Evolutionary conservation across 2,797 vertebrate species (phyloP).

Genomic region (Myripristis murdjan): DNA sequence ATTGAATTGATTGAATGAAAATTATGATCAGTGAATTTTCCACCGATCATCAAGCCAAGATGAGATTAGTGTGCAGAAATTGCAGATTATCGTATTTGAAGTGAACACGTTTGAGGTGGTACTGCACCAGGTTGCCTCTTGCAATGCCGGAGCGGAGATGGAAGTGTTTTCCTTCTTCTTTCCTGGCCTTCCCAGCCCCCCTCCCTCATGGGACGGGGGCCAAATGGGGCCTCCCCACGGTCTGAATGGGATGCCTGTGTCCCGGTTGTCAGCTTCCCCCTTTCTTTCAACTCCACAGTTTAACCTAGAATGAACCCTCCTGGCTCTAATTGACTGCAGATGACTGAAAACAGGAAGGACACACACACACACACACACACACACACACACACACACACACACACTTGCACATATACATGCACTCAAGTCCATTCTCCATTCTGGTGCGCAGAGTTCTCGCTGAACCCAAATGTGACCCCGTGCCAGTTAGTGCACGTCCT

Average conservation of each 20-base stretch:
- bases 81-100: too few species aligned
- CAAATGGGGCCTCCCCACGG: constrained; percentile 46
- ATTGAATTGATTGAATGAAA: too few species aligned
- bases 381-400: constrained; percentile 1
- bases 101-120: too few species aligned
- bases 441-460: constrained; percentile 33
- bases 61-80: too few species aligned
- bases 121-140: too few species aligned
- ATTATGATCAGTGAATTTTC: too few species aligned
- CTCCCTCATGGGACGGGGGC: constrained; percentile 22
- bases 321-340: constrained; percentile 57
- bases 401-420: background rate
- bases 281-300: constrained; percentile 40
- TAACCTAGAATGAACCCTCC: constrained; percentile 60
- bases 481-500: constrained; percentile 42
- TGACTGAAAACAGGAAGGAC: constrained; percentile 24
- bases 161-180: constrained; percentile 24
- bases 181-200: constrained; percentile 11
- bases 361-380: constrained; percentile 11
- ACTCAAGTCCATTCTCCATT: constrained; percentile 1
- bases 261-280: constrained; percentile 45
- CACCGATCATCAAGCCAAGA: too few species aligned
- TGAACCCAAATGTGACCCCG: constrained; percentile 25
- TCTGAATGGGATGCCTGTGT: constrained; percentile 68
- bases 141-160: background rate